Evolutionary conservation across 2,797 vertebrate species (phyloP).

Genomic region (Lepidocolaptes lacrymiger): DNA sequence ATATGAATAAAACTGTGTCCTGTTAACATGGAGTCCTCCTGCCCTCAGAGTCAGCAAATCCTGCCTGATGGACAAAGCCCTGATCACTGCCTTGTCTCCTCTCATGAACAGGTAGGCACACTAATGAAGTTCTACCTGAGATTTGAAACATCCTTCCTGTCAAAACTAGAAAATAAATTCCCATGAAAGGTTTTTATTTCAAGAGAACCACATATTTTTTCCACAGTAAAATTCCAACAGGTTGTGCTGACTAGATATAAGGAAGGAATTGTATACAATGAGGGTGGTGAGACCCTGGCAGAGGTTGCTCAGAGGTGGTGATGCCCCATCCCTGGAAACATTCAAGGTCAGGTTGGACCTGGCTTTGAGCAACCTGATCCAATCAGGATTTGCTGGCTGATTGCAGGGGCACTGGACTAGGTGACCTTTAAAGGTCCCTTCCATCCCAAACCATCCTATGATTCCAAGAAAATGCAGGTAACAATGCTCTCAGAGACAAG

Average conservation of each 20-base stretch:
- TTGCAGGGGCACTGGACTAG: background rate
- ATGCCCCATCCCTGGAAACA: background rate
- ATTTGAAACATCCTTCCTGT: background rate
- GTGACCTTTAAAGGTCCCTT: background rate
- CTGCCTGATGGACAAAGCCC: background rate
- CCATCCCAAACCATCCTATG: background rate
- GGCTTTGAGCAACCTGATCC: background rate
- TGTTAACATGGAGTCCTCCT: background rate
- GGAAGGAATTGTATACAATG: fast-evolving
- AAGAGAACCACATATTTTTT: background rate
- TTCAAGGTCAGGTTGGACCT: fast-evolving
- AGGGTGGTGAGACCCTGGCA: background rate
- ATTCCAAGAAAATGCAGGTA: background rate
- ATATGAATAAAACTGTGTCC: background rate
- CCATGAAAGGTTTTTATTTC: background rate
- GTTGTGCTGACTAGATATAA: background rate
- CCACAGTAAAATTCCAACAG: background rate
- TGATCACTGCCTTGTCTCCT: background rate
- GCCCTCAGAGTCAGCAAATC: background rate
- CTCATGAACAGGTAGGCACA: background rate
- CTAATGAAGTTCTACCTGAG: background rate
- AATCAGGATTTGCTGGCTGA: background rate
- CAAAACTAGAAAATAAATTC: background rate
- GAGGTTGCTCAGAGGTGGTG: no score
- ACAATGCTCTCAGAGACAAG: background rate